Evolutionary conservation across 1,140 invertebrate species (phyloP).

Genomic region (Eufriesea mexicana): DNA sequence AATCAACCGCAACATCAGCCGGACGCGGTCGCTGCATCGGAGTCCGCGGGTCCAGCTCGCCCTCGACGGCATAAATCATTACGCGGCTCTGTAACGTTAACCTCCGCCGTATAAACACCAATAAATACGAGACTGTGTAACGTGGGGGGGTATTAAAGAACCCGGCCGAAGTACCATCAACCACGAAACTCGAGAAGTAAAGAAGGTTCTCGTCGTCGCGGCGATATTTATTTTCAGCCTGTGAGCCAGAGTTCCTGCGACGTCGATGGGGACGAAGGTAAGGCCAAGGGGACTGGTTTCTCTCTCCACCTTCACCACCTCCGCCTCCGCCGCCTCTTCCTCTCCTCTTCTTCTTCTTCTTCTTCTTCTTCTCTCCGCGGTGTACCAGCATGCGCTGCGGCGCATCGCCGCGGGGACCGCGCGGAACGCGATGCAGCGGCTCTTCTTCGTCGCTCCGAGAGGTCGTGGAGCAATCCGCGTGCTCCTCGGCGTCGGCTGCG

Average conservation of each 20-base stretch:
- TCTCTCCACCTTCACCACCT: slow-evolving; percentile 25
- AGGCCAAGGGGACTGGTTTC: slow-evolving; percentile 54
- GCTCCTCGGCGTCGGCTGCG: slow-evolving; percentile 6
- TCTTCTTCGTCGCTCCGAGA: slow-evolving; percentile 54
- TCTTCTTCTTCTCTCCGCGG: slow-evolving; percentile 2
- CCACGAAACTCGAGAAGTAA: slow-evolving; percentile 39
- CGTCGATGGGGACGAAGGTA: slow-evolving; percentile 29
- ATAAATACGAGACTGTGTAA: slow-evolving; percentile 39
- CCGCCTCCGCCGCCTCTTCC: slow-evolving; percentile 16
- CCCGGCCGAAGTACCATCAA: slow-evolving; percentile 23
- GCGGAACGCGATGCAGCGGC: slow-evolving; percentile 53
- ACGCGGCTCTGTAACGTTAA: slow-evolving; percentile 29
- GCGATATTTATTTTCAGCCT: slow-evolving; percentile 54
- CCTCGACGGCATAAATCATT: slow-evolving; percentile 41
- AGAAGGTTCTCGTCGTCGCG: slow-evolving; percentile 39
- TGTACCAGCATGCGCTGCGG: slow-evolving; percentile 41
- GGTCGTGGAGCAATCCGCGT: slow-evolving; percentile 43
- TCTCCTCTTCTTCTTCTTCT: not conserved
- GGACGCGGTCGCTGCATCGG: too few species aligned
- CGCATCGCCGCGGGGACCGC: slow-evolving; percentile 68
- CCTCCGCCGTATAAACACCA: slow-evolving; percentile 44
- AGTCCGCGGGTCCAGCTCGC: not conserved
- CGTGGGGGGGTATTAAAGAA: slow-evolving; percentile 31
- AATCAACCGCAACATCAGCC: slow-evolving; percentile 6
- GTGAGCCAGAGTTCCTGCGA: slow-evolving; percentile 47